Evolutionary conservation across 2,797 vertebrate genomes (phyloP).

Genomic region (Oreortyx pictus): DNA sequence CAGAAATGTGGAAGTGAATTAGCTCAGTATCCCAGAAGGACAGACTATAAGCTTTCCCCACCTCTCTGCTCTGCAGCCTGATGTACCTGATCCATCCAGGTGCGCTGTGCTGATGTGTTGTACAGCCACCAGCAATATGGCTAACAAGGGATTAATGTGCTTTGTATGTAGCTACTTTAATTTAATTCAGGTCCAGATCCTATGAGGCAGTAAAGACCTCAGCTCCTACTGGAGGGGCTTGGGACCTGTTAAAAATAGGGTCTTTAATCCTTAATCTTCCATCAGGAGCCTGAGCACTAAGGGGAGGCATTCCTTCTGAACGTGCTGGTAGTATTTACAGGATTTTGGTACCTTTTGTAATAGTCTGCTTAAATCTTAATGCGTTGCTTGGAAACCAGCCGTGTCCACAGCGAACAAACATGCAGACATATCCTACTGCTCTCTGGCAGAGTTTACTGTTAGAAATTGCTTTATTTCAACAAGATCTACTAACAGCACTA

Average conservation of each 20-base stretch:
- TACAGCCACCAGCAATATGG: rapidly evolving
- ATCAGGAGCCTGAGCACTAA: rapidly evolving
- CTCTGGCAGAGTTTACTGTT: conserved; percentile 32
- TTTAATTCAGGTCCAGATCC: neutral
- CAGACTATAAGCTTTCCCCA: neutral
- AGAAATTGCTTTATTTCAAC: conserved; percentile 31
- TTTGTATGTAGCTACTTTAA: neutral
- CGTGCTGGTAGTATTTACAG: neutral
- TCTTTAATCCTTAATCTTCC: neutral
- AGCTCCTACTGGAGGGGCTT: neutral
- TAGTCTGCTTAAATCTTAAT: conserved; percentile 15
- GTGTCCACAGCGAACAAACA: neutral
- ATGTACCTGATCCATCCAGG: neutral
- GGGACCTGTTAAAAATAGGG: neutral
- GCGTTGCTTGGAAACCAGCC: conserved; percentile 31
- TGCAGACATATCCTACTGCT: conserved; percentile 1
- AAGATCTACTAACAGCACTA: neutral
- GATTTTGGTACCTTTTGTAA: conserved; percentile 44
- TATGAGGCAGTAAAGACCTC: neutral
- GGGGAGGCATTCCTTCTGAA: neutral
- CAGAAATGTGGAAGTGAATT: neutral
- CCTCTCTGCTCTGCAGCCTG: neutral
- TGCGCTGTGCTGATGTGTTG: rapidly evolving
- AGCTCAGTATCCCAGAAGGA: neutral
- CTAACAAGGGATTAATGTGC: neutral